Base-by-base conservation (phyloP, 2,797 vertebrate species). In the Rhyacichthys aspro region DNA sequence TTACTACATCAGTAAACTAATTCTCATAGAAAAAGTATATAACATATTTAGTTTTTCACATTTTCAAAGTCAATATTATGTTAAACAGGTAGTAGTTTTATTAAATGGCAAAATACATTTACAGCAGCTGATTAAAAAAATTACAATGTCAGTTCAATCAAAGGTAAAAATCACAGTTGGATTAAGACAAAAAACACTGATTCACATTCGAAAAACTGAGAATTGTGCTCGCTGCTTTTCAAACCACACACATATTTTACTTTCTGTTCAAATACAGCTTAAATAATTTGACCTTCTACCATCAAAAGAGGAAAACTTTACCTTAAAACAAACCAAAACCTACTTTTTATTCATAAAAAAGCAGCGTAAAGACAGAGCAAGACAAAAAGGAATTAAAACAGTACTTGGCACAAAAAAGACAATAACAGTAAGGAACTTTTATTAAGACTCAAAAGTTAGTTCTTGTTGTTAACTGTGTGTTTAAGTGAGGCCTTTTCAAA, bases 81-180 rank as follows among this genome's bases (percentile, higher is more conserved):
- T 62, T 49, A 57, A 59, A 76, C 55, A 67, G 18, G 19, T 28
- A 41, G 36, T 1, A 15, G 39, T 66, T 79, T 74, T 70, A 82
- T 74, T 79, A 47, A 66, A 50, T 37, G 19, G 38, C 42, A 66
- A 23, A 0, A 3, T 33, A 61, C 32, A 58, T 61, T 71, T 45
- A 49, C 32, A 38, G 41, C 11, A 59, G 8, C 19, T 43, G 8
- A 53, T n/a, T 10, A 36, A 15, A 34, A 47, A 45, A 8, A 11
- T 11, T 3, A 33, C 54, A 9, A 59, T 1, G 45, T 56, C 52
- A 11, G 0, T 67, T 8, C 45, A 28, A 46, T 3, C 32, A 1
- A 6, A 43, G 23, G 3, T 2, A 38, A 55, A 38, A 11, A 16
- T 0, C 47, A 42, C 4, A 1, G 11, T 2, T 49, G 16, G 7